Percentiles rank a stretch among this genome's conserved stretches.
Conservation (phyloP, 2,888 invertebrate genomes). For the Cantharis nigra region DNA sequence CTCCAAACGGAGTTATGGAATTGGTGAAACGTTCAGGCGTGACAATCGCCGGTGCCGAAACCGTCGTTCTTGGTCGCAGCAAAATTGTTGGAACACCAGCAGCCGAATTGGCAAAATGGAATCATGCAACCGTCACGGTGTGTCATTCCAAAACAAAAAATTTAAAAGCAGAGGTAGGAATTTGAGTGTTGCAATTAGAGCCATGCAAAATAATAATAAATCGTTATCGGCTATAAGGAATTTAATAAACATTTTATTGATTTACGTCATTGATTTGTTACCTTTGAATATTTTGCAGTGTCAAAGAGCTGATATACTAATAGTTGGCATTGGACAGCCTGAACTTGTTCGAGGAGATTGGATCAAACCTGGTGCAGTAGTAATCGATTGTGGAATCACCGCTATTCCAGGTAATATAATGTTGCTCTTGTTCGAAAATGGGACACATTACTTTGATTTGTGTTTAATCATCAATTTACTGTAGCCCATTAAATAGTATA, state of each 20-base stretch:
- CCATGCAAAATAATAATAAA: not conserved
- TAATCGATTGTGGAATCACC: conserved; percentile 99
- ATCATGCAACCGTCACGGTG: conserved; percentile 94
- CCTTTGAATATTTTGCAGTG: conserved; percentile 43
- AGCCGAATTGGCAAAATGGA: conserved; percentile 93
- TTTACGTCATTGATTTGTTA: not conserved
- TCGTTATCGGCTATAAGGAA: not conserved
- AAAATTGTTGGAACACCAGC: conserved; percentile 98
- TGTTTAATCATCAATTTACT: not conserved
- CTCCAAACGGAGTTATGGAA: conserved; percentile 94
- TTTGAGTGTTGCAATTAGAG: not conserved
- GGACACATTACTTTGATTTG: not conserved
- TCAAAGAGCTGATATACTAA: conserved; percentile 86
- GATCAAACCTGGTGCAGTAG: conserved; percentile 97
- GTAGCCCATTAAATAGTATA: not conserved
- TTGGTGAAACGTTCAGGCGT: conserved; percentile 82
- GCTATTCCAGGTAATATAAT: conserved; percentile 73
- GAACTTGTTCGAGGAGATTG: conserved; percentile 92
- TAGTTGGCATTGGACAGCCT: conserved; percentile 92
- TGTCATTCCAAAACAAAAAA: conserved; percentile 95
- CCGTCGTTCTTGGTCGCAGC: conserved; percentile 94
- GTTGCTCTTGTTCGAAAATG: not conserved
- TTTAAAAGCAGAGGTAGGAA: conserved; percentile 70
- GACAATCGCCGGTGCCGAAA: conserved; percentile 78
- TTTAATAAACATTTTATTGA: not conserved